Evolutionary conservation across 2,888 invertebrate genomes (phyloP).

Genomic region (Idaea biselata): DNA sequence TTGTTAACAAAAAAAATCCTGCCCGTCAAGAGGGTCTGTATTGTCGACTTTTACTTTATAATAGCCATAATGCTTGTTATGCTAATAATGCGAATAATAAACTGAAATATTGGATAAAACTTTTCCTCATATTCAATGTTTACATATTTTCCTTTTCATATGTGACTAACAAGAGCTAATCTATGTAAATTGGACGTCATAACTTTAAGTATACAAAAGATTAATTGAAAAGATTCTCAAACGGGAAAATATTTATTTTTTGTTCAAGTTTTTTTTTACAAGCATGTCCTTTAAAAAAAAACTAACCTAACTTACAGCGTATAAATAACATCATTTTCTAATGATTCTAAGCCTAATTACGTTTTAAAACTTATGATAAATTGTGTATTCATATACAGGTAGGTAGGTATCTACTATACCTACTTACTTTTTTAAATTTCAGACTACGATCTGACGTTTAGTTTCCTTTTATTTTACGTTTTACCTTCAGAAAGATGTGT

Average conservation of each 20-base stretch:
- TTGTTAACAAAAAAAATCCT: conserved; percentile 48
- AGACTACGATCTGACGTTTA: too few relatives aligned
- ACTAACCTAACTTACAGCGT: too few relatives aligned
- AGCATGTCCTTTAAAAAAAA: too few relatives aligned
- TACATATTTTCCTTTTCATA: neutral
- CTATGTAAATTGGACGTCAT: neutral
- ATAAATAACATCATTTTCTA: too few relatives aligned
- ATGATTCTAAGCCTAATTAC: too few relatives aligned
- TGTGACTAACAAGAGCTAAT: neutral
- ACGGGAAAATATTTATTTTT: neutral
- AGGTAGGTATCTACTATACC: too few relatives aligned
- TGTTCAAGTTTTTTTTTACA: too few relatives aligned
- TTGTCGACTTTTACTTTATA: conserved; percentile 42
- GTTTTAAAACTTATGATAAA: too few relatives aligned
- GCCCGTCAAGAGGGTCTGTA: conserved; percentile 34
- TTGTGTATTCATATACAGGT: too few relatives aligned
- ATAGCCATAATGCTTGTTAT: conserved; percentile 36
- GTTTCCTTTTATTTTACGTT: too few relatives aligned
- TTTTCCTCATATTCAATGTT: neutral
- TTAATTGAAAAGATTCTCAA: conserved; percentile 5
- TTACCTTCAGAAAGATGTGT: too few relatives aligned
- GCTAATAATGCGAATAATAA: conserved; percentile 26
- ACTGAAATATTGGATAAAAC: conserved; percentile 6
- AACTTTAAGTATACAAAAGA: neutral
- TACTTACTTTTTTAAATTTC: too few relatives aligned